phyloP scores from a whole-genome alignment of 2,888 invertebrate genomes.

The Sialis lutaria region DNA sequence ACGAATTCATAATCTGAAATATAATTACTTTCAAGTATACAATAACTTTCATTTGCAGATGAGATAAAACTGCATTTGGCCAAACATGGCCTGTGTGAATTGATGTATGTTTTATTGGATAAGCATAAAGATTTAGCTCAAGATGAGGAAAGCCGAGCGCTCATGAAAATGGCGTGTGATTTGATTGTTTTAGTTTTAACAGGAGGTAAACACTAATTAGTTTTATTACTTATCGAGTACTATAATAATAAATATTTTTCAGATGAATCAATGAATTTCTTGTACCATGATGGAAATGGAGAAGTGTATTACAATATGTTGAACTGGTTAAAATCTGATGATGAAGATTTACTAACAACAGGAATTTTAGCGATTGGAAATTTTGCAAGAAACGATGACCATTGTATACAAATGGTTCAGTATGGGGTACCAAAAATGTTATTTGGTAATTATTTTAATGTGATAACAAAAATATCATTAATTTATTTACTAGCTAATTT shows the following conservation, averaged over 20 bases:
- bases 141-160: slow-evolving; percentile 45
- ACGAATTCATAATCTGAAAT: slow-evolving; percentile 12
- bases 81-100: slow-evolving; percentile 55
- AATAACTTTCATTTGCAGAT: slow-evolving; percentile 32
- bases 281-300: slow-evolving; percentile 64
- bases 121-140: slow-evolving; percentile 41
- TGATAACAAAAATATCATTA: neutral
- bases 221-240: slow-evolving; percentile 3
- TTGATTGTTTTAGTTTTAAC: slow-evolving; percentile 69
- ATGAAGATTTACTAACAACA: slow-evolving; percentile 61
- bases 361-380: slow-evolving; percentile 77
- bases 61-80: slow-evolving; percentile 61
- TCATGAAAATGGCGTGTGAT: slow-evolving; percentile 73
- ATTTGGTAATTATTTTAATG: slow-evolving; percentile 28
- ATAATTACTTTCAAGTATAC: neutral
- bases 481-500: neutral
- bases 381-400: slow-evolving; percentile 72
- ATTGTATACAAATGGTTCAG: slow-evolving; percentile 69
- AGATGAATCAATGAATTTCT: slow-evolving; percentile 75
- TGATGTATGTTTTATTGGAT: slow-evolving; percentile 56
- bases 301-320: slow-evolving; percentile 53
- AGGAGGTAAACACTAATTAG: slow-evolving; percentile 41
- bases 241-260: slow-evolving; percentile 11
- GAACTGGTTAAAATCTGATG: slow-evolving; percentile 56
- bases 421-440: slow-evolving; percentile 57